These are phyloP conservation scores for Dermatemys mawii DNA, from an alignment of 2,113 vertebrate species.

Conservation along the genomic window DNA sequence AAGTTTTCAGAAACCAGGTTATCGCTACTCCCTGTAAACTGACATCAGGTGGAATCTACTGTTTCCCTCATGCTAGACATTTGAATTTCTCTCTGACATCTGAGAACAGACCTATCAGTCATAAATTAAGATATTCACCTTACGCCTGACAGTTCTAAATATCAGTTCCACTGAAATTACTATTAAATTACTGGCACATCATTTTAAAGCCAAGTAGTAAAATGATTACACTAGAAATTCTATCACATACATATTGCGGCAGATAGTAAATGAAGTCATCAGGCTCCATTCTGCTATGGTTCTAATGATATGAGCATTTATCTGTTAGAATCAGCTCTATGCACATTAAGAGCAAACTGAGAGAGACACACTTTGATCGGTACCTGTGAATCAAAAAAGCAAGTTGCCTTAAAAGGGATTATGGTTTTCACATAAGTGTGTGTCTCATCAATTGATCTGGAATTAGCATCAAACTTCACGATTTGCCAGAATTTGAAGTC, in stretches of 20 bases:
- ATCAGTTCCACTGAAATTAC: not conserved
- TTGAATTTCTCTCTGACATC: not conserved
- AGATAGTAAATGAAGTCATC: slow-evolving; percentile 7
- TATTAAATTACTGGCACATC: not conserved
- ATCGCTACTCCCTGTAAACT: not conserved
- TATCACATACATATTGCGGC: not conserved
- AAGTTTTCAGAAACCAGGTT: not conserved
- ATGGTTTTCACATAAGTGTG: slow-evolving; percentile 9
- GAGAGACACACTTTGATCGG: slow-evolving; percentile 10
- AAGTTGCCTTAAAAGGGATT: slow-evolving; percentile 33
- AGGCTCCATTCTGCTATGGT: not conserved
- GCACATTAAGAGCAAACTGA: not conserved
- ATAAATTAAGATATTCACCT: not conserved
- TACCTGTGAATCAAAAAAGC: slow-evolving; percentile 10
- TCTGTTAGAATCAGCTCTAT: not conserved
- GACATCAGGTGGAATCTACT: not conserved
- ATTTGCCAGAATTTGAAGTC: not conserved
- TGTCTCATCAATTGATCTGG: not conserved
- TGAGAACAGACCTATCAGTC: not conserved
- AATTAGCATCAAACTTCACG: slow-evolving; percentile 12
- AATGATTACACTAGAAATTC: not conserved
- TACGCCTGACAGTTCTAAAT: not conserved
- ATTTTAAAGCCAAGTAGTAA: not conserved
- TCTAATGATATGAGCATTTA: not conserved
- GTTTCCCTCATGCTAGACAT: not conserved